These are phyloP conservation scores for Dipus sagitta DNA, from an alignment of 2,797 vertebrate species.

Conservation along the genomic window DNA sequence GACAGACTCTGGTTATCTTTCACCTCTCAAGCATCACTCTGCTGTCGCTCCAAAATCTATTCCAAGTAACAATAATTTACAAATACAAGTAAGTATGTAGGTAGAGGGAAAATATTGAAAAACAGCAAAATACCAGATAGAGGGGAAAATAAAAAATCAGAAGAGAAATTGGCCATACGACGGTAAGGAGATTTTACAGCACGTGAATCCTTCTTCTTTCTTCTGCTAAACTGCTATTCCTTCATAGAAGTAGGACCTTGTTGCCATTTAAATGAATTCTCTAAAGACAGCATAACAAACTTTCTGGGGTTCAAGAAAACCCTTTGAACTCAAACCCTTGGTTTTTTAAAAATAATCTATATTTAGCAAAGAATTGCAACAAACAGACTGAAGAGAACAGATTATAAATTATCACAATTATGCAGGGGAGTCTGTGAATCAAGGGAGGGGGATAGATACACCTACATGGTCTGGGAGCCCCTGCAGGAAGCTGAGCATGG, in stretches of 20 bases:
- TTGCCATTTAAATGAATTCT: conserved; percentile 17
- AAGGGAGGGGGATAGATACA: too few species aligned
- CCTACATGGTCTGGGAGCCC: too few species aligned
- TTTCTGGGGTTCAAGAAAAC: neutral
- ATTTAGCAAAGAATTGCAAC: too few species aligned
- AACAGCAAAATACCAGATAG: conserved; percentile 23
- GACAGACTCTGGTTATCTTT: conserved; percentile 73
- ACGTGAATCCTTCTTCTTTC: conserved; percentile 55
- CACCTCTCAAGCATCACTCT: conserved; percentile 71
- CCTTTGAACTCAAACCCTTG: too few species aligned
- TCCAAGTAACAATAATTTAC: conserved; percentile 73
- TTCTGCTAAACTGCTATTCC: neutral
- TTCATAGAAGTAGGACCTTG: neutral
- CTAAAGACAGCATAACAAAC: neutral
- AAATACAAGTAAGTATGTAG: conserved; percentile 19
- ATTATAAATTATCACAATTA: too few species aligned
- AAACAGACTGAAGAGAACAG: too few species aligned
- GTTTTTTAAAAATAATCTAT: too few species aligned
- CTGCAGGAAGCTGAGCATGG: too few species aligned
- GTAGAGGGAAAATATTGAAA: neutral
- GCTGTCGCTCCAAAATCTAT: conserved; percentile 66
- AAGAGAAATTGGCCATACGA: neutral
- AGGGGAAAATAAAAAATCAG: conserved; percentile 4
- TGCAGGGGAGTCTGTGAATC: too few species aligned
- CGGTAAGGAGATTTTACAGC: conserved; percentile 61